Percentiles rank a stretch among this genome's conserved stretches.
Conservation (phyloP, 2,797 vertebrate species). For the Melanotaenia pygmaea region DNA sequence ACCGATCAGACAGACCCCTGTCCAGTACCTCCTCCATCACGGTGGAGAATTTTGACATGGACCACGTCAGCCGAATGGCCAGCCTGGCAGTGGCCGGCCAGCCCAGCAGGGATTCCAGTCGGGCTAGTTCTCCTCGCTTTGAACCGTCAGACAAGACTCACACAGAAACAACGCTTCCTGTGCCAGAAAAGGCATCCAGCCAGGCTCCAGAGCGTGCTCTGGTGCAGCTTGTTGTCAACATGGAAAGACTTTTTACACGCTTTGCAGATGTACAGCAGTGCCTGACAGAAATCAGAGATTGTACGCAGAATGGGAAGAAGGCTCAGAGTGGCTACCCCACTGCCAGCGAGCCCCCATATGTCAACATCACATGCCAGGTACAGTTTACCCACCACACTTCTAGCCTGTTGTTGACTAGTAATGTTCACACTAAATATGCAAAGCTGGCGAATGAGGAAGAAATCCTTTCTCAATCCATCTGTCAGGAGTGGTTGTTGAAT, state of each 20-base stretch:
- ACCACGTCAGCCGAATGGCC: conserved; percentile 74
- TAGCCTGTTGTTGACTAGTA: background rate
- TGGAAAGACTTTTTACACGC: conserved; percentile 84
- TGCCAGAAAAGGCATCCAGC: conserved; percentile 34
- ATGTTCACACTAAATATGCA: background rate
- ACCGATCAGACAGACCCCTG: conserved; percentile 79
- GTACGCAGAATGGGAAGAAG: conserved; percentile 83
- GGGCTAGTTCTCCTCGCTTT: conserved; percentile 77
- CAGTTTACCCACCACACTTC: background rate
- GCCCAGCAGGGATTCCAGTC: conserved; percentile 78
- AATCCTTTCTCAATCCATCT: background rate
- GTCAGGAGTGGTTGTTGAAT: background rate
- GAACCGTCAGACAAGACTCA: conserved; percentile 64
- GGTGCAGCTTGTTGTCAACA: conserved; percentile 80
- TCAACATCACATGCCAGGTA: conserved; percentile 95
- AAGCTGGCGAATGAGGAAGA: background rate
- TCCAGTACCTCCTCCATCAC: conserved; percentile 77
- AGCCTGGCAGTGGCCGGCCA: conserved; percentile 69
- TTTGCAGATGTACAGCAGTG: conserved; percentile 86
- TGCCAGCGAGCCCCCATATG: conserved; percentile 85
- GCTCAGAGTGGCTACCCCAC: conserved; percentile 80
- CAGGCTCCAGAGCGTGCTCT: conserved; percentile 37
- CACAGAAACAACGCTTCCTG: conserved; percentile 60
- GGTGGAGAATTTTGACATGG: conserved; percentile 78
- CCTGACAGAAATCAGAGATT: conserved; percentile 86